Conservation (phyloP, 2,888 invertebrate species). For the Schizaphis graminum region DNA sequence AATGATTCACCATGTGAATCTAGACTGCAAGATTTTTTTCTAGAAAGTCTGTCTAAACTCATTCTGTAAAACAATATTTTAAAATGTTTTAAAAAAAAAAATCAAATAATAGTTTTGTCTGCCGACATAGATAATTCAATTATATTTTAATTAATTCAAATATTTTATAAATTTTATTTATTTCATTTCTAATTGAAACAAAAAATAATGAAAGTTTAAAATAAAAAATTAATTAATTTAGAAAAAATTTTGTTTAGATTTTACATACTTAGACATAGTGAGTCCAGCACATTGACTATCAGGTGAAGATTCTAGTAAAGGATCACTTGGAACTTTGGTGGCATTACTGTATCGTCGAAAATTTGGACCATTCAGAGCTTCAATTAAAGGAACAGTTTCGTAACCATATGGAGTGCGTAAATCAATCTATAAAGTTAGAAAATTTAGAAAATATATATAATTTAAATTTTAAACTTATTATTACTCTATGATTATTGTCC, state of each 20-base stretch:
- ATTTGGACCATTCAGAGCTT: slow-evolving; percentile 94
- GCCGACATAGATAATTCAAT: background rate
- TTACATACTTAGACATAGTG: slow-evolving; percentile 55
- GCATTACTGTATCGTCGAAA: slow-evolving; percentile 69
- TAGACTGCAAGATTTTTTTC: slow-evolving; percentile 57
- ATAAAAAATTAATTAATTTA: background rate
- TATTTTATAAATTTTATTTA: background rate
- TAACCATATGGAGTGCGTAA: slow-evolving; percentile 94
- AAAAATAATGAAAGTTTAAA: background rate
- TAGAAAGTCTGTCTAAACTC: slow-evolving; percentile 62
- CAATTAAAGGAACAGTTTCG: slow-evolving; percentile 93
- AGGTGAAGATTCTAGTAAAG: slow-evolving; percentile 61
- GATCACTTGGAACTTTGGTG: slow-evolving; percentile 68
- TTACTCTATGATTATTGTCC: slow-evolving; percentile 63
- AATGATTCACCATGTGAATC: slow-evolving; percentile 55
- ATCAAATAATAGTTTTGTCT: background rate
- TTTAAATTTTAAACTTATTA: background rate
- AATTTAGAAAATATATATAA: background rate
- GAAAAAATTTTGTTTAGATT: background rate
- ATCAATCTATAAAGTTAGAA: slow-evolving; percentile 70
- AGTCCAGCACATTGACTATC: slow-evolving; percentile 61
- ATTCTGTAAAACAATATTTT: slow-evolving; percentile 47
- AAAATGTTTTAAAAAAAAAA: background rate
- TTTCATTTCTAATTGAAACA: background rate
- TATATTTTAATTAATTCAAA: background rate